Evolutionary conservation across 2,113 vertebrate species (phyloP).

Genomic region (Cariama cristata): DNA sequence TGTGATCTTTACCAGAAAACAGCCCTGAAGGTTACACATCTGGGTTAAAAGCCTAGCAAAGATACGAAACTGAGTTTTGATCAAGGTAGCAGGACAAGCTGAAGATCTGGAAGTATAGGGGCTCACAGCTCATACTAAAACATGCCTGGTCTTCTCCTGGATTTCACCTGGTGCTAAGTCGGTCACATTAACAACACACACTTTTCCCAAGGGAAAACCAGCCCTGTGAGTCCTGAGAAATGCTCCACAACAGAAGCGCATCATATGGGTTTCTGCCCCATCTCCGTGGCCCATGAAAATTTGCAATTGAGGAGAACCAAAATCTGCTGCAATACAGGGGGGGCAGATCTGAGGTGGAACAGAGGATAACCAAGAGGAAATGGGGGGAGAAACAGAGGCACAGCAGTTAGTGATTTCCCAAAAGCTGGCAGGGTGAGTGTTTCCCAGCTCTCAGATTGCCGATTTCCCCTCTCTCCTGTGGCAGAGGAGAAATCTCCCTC

Average conservation of each 20-base stretch:
- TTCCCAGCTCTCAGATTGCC: rapidly evolving
- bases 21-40: background rate
- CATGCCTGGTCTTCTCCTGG: rapidly evolving
- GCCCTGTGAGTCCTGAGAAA: background rate
- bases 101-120: background rate
- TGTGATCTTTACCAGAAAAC: background rate
- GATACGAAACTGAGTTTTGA: background rate
- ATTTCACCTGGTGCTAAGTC: background rate
- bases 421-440: background rate
- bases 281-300: background rate
- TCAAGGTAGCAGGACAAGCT: background rate
- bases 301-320: background rate
- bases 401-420: background rate
- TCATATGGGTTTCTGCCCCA: background rate
- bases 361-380: background rate
- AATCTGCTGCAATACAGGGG: background rate
- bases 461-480: background rate
- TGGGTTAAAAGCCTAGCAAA: background rate
- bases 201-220: background rate
- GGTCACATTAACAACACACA: rapidly evolving
- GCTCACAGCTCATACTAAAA: rapidly evolving
- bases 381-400: rapidly evolving
- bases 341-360: background rate
- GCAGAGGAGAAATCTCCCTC: background rate
- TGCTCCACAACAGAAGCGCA: background rate